Conservation (phyloP, 2,888 invertebrate genomes). For the Aphrophora alni region DNA sequence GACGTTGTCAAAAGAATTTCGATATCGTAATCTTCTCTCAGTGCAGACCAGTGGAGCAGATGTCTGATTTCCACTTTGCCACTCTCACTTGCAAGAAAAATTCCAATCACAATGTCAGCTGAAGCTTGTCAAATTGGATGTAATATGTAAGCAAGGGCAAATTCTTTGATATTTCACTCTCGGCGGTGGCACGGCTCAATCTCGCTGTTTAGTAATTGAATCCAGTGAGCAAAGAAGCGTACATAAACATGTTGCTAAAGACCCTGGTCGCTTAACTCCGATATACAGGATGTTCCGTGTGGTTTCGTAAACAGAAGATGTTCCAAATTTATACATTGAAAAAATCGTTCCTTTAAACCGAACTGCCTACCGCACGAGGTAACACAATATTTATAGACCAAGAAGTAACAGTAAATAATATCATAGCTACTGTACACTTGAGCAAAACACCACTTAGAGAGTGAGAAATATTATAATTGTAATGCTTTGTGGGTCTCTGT, state of each 20-base stretch:
- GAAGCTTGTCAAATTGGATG: slow-evolving; percentile 47
- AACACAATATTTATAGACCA: no score
- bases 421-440: no score
- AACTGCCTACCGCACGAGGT: no score
- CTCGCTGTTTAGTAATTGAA: background rate
- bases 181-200: slow-evolving; percentile 3
- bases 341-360: no score
- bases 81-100: slow-evolving; percentile 43
- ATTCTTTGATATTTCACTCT: slow-evolving; percentile 32
- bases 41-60: slow-evolving; percentile 9
- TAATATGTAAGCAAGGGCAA: slow-evolving; percentile 7
- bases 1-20: slow-evolving; percentile 33
- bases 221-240: background rate
- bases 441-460: no score
- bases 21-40: slow-evolving; percentile 28
- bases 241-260: background rate
- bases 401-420: no score
- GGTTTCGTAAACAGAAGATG: no score
- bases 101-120: slow-evolving; percentile 49
- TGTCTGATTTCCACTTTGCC: slow-evolving; percentile 4
- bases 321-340: no score
- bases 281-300: background rate
- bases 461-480: no score
- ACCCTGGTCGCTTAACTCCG: background rate
- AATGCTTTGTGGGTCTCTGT: no score